Evolutionary conservation across 2,797 vertebrate species (phyloP).

Genomic region (Epinephelus awoara): DNA sequence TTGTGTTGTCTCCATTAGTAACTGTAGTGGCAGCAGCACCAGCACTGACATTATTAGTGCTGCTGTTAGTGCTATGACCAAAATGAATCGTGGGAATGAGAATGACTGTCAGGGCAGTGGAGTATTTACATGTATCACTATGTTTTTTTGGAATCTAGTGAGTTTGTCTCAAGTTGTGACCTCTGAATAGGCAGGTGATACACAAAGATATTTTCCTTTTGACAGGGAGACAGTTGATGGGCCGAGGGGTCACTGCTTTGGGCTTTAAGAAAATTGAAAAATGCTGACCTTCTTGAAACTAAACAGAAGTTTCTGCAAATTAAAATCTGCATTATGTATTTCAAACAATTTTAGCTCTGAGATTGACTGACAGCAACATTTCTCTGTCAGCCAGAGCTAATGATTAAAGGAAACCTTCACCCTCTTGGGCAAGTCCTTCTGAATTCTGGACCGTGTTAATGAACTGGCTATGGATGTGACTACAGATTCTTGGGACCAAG

Average conservation of each 20-base stretch:
- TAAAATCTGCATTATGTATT: not conserved
- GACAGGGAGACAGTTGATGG: not conserved
- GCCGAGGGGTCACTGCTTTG: not conserved
- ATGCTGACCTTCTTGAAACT: not conserved
- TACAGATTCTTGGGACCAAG: not conserved
- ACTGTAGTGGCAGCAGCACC: no score
- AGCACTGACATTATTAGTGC: not conserved
- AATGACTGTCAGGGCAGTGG: not conserved
- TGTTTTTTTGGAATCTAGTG: slow-evolving; percentile 25
- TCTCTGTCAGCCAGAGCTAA: not conserved
- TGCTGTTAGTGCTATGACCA: not conserved
- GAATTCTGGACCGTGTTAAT: not conserved
- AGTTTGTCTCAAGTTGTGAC: slow-evolving; percentile 22
- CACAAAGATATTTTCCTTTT: slow-evolving; percentile 7
- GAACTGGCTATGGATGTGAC: not conserved
- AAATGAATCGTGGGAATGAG: not conserved
- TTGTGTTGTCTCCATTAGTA: not conserved
- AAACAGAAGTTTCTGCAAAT: not conserved
- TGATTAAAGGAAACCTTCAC: not conserved
- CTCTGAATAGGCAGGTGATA: slow-evolving; percentile 25
- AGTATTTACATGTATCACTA: slow-evolving; percentile 14
- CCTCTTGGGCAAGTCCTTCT: not conserved
- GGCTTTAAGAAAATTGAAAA: not conserved
- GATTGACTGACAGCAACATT: not conserved
- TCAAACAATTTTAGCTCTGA: not conserved